Evolutionary conservation across 2,797 vertebrate species (phyloP).

Genomic region (Caiman crocodilus): DNA sequence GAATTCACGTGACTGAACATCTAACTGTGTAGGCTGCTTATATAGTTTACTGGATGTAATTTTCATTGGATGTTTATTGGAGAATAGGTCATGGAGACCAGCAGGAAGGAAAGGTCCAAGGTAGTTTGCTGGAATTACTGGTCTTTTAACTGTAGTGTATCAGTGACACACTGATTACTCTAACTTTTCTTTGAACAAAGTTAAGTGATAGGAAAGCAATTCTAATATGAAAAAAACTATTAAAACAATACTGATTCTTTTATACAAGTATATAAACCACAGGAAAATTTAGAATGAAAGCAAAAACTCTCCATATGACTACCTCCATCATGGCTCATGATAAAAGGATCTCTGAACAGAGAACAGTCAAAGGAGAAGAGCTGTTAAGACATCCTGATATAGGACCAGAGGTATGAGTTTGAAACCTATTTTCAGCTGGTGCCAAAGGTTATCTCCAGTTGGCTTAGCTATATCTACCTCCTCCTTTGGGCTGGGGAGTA

Average conservation of each 20-base stretch:
- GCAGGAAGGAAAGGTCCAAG: background rate
- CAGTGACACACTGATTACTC: background rate
- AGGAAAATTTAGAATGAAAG: background rate
- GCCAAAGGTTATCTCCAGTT: too few relatives aligned
- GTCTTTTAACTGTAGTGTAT: background rate
- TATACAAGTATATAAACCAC: background rate
- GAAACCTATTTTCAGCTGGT: too few relatives aligned
- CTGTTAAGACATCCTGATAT: too few relatives aligned
- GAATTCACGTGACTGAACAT: background rate
- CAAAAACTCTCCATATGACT: background rate
- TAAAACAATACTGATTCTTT: background rate
- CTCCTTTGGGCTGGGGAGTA: too few relatives aligned
- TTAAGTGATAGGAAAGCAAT: background rate
- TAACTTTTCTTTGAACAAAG: background rate
- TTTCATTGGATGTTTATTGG: background rate
- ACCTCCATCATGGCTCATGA: background rate
- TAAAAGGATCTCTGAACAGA: background rate
- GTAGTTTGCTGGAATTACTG: background rate
- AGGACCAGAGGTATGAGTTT: too few relatives aligned
- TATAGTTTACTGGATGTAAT: background rate
- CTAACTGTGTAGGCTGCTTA: background rate
- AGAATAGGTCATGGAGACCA: background rate
- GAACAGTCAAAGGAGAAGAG: background rate
- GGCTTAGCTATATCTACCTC: too few relatives aligned
- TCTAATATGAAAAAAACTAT: background rate